phyloP scores from a whole-genome alignment of 2,113 vertebrate genomes.

The Rattus rattus region DNA sequence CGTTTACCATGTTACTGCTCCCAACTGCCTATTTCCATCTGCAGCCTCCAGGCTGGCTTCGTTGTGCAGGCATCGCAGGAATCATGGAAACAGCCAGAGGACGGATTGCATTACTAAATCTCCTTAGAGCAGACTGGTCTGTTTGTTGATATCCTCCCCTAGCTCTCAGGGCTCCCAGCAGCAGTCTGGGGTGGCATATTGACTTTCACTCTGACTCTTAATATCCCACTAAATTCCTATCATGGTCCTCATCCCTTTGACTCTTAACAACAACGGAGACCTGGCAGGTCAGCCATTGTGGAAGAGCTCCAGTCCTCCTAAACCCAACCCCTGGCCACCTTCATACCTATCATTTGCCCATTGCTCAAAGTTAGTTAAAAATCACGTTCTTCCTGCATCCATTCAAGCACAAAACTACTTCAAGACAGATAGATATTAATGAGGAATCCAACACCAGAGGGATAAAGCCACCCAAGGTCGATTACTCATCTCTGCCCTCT shows the following conservation, averaged over 20 bases:
- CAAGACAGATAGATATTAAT: background rate
- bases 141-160: background rate
- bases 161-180: background rate
- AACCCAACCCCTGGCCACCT: background rate
- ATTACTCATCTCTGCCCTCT: background rate
- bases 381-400: background rate
- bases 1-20: background rate
- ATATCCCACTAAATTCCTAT: background rate
- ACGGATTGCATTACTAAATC: background rate
- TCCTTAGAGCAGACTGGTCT: background rate
- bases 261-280: background rate
- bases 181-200: background rate
- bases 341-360: background rate
- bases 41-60: slow-evolving; percentile 1
- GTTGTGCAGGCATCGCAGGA: background rate
- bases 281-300: background rate
- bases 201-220: background rate
- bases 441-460: background rate
- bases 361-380: background rate
- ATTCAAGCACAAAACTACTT: slow-evolving; percentile 10
- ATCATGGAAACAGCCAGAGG: slow-evolving; percentile 18
- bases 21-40: background rate
- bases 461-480: background rate
- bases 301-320: background rate
- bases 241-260: background rate